phyloP scores from a whole-genome alignment of 2,113 vertebrate species.

The Cettia cetti region DNA sequence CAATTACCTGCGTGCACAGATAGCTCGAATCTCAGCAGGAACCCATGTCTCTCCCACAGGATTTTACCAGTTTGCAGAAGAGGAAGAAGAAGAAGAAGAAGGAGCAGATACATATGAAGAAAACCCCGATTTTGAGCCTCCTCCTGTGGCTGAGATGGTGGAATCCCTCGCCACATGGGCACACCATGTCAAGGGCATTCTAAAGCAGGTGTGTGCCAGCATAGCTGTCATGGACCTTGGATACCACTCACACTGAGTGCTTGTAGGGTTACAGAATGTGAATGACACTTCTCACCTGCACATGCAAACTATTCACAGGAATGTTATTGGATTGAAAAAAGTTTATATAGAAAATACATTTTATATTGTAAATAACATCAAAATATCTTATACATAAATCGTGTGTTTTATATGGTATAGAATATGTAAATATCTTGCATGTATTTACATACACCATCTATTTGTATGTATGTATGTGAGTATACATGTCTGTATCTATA shows the following conservation, averaged over 20 bases:
- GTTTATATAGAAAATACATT: not conserved
- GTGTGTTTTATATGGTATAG: not conserved
- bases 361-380: not conserved
- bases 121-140: constrained; percentile 88
- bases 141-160: constrained; percentile 77
- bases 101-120: constrained; percentile 76
- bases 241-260: not conserved
- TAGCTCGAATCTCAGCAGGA: constrained; percentile 91
- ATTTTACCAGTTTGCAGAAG: constrained; percentile 85
- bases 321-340: not conserved
- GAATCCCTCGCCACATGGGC: constrained; percentile 87
- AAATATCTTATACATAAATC: not conserved
- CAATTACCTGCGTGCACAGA: constrained; percentile 91
- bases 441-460: not conserved
- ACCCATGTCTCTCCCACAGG: constrained; percentile 90
- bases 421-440: not conserved
- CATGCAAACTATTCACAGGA: not conserved
- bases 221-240: fast-evolving
- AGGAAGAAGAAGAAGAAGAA: constrained; percentile 83
- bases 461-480: not conserved
- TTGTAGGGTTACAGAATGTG: not conserved
- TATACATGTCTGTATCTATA: not conserved
- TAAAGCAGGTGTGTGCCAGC: constrained; percentile 81
- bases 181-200: constrained; percentile 86
- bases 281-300: not conserved